A percentile compares a stretch with the other conserved stretches of the same genome.
Evolutionary conservation across 2,113 vertebrate species (phyloP).

Genomic region (Amphilophus citrinellus): DNA sequence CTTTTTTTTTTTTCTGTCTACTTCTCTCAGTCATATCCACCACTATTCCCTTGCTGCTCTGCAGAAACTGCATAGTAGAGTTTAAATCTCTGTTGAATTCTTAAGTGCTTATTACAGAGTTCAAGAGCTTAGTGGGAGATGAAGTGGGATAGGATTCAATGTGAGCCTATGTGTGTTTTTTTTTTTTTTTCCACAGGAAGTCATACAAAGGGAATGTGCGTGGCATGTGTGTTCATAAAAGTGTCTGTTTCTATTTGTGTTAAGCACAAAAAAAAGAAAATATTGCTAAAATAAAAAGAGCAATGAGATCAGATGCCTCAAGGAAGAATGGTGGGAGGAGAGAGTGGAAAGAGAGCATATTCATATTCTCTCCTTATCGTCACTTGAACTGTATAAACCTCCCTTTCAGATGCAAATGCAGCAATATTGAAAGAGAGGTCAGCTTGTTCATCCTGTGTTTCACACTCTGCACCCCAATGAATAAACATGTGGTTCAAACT

Average conservation of each 20-base stretch:
- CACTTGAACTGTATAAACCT: slow-evolving; percentile 67
- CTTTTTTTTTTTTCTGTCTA: not conserved
- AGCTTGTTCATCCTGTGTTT: slow-evolving; percentile 58
- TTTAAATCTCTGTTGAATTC: slow-evolving; percentile 59
- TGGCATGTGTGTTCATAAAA: not conserved
- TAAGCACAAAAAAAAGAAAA: not conserved
- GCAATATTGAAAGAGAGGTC: slow-evolving; percentile 70
- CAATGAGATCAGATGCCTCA: slow-evolving; percentile 49
- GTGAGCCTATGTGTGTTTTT: slow-evolving; percentile 3
- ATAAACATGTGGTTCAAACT: slow-evolving; percentile 67
- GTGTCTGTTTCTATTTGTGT: not conserved
- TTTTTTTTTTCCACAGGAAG: slow-evolving; percentile 22
- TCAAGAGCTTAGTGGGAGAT: slow-evolving; percentile 50
- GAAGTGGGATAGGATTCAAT: not conserved
- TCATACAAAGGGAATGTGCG: slow-evolving; percentile 39
- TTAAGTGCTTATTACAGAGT: slow-evolving; percentile 63
- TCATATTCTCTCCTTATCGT: slow-evolving; percentile 58
- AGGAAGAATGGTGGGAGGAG: slow-evolving; percentile 53
- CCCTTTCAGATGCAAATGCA: slow-evolving; percentile 75
- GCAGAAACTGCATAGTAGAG: slow-evolving; percentile 35
- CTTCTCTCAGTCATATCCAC: slow-evolving; percentile 4
- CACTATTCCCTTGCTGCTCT: slow-evolving; percentile 23
- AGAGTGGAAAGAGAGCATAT: slow-evolving; percentile 16
- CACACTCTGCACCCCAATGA: slow-evolving; percentile 38
- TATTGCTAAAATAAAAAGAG: slow-evolving; percentile 40